Evolutionary conservation across 2,113 vertebrate genomes (phyloP), one percentile per base, ranked within the genome.

Genomic region (Aramus guarauna): DNA sequence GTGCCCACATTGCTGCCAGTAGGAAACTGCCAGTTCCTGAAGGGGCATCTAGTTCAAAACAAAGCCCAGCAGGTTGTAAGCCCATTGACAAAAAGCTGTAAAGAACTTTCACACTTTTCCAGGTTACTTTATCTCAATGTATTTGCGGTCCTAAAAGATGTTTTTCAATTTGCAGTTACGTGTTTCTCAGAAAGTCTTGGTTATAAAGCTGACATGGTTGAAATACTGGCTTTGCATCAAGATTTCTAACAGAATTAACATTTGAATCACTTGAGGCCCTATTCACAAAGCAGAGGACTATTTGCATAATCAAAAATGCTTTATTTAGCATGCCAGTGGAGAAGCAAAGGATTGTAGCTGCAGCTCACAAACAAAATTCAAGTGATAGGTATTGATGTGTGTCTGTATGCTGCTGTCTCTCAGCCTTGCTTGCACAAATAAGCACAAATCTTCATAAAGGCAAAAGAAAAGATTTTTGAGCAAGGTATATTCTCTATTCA

Each of bases 171-270:
- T 96, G 34, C 91, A 91, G 56, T 96, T 96, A 73, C 0, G 5
- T 95, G 85, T 95, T 97, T 95, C 74, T 94, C 85, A 81, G 91
- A 93, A 97, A 94, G 72, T 85, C 82, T 95, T 92, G 43, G 56
- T 94, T 97, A 63, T 91, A 77, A 67, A 89, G 83, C 48, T 66
- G 78, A 85, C 32, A n/a, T 91, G 87, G 71, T 92, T 88, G 91
- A 90, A 95, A 86, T 72, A 74, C 83, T 97, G 95, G 96, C 94
- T 91, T 98, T 94, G 71, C n/a, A 91, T 97, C 95, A 96, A 84
- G 82, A 92, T 95, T 96, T 91, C 76, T 72, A 93, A 66, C 85
- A 74, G 88, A 92, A 97, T 98, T 97, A 97, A 91, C 94, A 93
- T 97, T 53, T 92, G 96, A 98, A 92, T 96, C 87, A 84, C 74